Percentiles rank a stretch among this genome's conserved stretches.
Conservation (phyloP, 1,140 invertebrate genomes). For the Meloidogyne exigua region DNA sequence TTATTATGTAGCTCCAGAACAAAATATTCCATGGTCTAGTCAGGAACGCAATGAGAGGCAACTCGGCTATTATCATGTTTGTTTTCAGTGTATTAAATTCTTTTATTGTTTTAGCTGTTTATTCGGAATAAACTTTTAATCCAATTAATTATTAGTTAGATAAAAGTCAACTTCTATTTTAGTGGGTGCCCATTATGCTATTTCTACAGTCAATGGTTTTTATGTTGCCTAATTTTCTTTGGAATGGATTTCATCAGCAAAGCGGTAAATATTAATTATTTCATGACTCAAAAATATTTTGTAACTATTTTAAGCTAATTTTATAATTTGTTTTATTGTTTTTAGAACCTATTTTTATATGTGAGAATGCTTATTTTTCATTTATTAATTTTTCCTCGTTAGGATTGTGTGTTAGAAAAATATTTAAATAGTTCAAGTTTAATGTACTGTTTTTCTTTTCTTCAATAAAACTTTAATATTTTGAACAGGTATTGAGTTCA, state of each 20-base stretch:
- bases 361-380: too few species aligned
- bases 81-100: background rate
- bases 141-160: too few species aligned
- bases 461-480: background rate
- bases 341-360: too few species aligned
- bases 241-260: background rate
- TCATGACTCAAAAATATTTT: too few species aligned
- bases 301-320: too few species aligned
- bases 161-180: too few species aligned
- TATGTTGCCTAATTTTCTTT: conserved; percentile 15
- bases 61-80: conserved; percentile 50
- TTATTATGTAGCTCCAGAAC: conserved; percentile 48
- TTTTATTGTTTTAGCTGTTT: too few species aligned
- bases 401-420: background rate
- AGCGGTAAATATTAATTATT: conserved; percentile 10
- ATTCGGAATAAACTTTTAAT: too few species aligned
- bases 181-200: conserved; percentile 31
- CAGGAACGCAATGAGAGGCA: conserved; percentile 39
- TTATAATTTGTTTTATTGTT: too few species aligned
- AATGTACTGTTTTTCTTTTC: too few species aligned
- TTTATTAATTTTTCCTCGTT: background rate
- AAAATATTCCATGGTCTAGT: conserved; percentile 41
- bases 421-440: too few species aligned
- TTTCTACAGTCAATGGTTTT: conserved; percentile 24
- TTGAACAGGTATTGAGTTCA: background rate